Evolutionary conservation across 1,140 invertebrate species (phyloP).

Genomic region (Brachionus sp.): DNA sequence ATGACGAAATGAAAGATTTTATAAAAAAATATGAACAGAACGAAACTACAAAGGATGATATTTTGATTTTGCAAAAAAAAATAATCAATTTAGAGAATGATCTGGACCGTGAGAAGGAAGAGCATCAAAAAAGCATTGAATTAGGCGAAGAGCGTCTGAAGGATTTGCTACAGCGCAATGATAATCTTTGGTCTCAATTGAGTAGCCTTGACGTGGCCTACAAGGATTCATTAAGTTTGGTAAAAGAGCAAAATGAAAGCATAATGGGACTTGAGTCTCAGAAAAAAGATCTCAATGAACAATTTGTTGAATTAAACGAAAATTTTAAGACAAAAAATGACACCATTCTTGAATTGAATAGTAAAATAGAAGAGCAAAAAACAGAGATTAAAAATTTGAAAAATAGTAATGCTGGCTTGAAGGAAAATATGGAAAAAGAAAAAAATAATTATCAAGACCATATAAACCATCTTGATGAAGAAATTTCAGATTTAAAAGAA

Average conservation of each 20-base stretch:
- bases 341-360: not conserved
- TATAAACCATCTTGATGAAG: not conserved
- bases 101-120: not conserved
- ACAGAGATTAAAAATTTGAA: not conserved
- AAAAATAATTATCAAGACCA: not conserved
- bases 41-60: slow-evolving; percentile 24
- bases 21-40: slow-evolving; percentile 41
- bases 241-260: slow-evolving; percentile 6
- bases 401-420: not conserved
- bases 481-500: not conserved
- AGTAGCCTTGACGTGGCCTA: not conserved
- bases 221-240: not conserved
- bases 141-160: not conserved
- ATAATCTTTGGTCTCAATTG: slow-evolving; percentile 19
- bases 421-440: not conserved
- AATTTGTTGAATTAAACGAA: not conserved
- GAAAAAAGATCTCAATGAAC: not conserved
- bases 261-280: not conserved
- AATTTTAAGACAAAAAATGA: not conserved
- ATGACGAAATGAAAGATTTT: slow-evolving; percentile 41
- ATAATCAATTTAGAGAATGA: slow-evolving; percentile 4
- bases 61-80: slow-evolving; percentile 26
- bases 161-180: slow-evolving; percentile 19
- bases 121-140: slow-evolving; percentile 24
- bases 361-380: not conserved